Evolutionary conservation across 92 coral and sea anemone genomes (phyloP).

Genomic region (Zoanthus gigantus): DNA sequence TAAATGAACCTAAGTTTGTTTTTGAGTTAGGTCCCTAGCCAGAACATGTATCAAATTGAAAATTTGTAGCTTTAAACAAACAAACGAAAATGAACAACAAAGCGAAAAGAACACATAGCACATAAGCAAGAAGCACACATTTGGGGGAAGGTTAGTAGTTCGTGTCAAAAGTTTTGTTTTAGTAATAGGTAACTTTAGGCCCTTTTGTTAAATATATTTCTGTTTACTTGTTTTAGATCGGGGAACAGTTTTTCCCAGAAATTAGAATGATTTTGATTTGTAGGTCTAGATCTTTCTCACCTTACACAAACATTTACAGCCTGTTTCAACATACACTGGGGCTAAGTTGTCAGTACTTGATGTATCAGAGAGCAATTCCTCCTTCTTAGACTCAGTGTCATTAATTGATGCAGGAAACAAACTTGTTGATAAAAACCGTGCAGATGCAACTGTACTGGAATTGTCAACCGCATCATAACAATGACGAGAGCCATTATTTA

Average conservation of each 20-base stretch:
- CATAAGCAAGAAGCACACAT: too few species aligned
- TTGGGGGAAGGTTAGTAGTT: too few species aligned
- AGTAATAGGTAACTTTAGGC: too few species aligned
- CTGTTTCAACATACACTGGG: not conserved
- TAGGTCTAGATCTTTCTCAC: not conserved
- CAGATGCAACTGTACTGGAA: not conserved
- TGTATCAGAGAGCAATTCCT: constrained; percentile 19
- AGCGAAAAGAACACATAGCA: too few species aligned
- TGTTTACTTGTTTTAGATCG: too few species aligned
- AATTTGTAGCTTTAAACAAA: too few species aligned
- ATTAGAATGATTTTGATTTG: not conserved
- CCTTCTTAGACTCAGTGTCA: not conserved
- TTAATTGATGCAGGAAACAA: constrained; percentile 24
- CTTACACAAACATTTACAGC: constrained; percentile 17
- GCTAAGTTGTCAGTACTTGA: not conserved
- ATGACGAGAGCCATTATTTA: not conserved
- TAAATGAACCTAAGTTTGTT: too few species aligned
- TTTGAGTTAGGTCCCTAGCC: too few species aligned
- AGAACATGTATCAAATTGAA: too few species aligned
- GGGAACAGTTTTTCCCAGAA: not conserved
- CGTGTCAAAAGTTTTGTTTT: too few species aligned
- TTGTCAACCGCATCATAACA: constrained; percentile 2
- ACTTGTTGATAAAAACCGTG: not conserved
- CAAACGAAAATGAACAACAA: too few species aligned
- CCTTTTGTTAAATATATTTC: too few species aligned